Percentiles rank a stretch among this genome's conserved stretches.
These are phyloP conservation scores for Pseudochirops cupreus DNA, from an alignment of 2,797 vertebrate species.

Conservation along the genomic window DNA sequence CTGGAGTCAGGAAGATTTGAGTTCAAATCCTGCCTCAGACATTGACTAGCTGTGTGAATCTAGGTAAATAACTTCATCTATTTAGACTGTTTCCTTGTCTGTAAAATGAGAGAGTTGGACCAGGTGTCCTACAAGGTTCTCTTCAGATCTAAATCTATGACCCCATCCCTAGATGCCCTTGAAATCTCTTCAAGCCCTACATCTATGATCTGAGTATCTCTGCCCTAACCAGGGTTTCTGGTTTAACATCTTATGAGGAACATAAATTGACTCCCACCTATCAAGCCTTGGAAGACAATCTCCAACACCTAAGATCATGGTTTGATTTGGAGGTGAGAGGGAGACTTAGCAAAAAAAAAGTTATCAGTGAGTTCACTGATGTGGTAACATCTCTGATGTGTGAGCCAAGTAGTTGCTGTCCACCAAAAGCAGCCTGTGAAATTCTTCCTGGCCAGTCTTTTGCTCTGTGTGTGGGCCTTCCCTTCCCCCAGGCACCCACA, in stretches of 20 bases:
- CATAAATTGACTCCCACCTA: background rate
- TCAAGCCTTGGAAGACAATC: background rate
- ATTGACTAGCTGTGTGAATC: background rate
- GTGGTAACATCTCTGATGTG: background rate
- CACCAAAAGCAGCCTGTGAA: background rate
- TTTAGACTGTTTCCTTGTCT: background rate
- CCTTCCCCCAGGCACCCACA: background rate
- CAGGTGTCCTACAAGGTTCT: background rate
- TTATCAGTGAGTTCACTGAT: background rate
- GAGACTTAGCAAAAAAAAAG: background rate
- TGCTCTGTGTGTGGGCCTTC: background rate
- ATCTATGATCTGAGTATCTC: background rate
- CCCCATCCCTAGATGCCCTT: background rate
- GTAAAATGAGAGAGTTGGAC: background rate
- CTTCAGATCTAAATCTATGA: background rate
- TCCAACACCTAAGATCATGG: background rate
- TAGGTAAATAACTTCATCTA: background rate
- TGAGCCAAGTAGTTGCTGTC: background rate
- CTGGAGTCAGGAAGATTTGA: background rate
- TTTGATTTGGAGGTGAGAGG: background rate
- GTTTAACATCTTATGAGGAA: background rate
- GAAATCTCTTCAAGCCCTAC: background rate
- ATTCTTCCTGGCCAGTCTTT: background rate
- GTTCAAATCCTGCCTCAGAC: background rate
- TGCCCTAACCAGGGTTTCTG: background rate